Evolutionary conservation across 1,140 invertebrate genomes (phyloP).

Genomic region (Homarus americanus): DNA sequence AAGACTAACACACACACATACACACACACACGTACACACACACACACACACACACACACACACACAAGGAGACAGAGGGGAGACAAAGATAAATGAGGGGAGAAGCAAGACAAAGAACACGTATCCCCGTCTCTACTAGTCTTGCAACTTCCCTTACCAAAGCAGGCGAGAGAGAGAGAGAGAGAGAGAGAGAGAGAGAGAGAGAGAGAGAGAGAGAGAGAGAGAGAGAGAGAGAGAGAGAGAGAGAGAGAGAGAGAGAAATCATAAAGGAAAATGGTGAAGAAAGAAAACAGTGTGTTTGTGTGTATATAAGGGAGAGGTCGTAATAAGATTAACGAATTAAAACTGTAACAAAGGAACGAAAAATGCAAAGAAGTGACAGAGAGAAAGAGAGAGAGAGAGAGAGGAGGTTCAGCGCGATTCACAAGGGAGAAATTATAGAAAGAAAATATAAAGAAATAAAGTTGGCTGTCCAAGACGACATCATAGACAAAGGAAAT

Average conservation of each 20-base stretch:
- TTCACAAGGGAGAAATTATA: background rate
- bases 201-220: background rate
- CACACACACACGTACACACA: conserved; percentile 7
- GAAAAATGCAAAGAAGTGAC: background rate
- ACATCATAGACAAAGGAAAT: background rate
- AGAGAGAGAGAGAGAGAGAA: background rate
- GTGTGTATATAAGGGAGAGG: background rate
- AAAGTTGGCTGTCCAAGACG: background rate
- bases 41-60: conserved; percentile 14
- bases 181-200: too few relatives aligned
- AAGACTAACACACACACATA: too few relatives aligned
- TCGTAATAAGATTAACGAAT: background rate
- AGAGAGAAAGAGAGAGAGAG: background rate
- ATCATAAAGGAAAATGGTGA: background rate
- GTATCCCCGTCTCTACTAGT: background rate
- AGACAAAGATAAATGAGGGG: background rate
- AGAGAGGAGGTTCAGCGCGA: background rate
- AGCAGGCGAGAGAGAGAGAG: too few relatives aligned
- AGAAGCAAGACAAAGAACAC: background rate
- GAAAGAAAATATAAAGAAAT: background rate
- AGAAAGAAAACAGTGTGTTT: too few relatives aligned
- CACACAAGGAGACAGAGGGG: too few relatives aligned
- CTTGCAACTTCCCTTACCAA: background rate
- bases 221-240: background rate
- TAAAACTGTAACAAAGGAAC: background rate